Conservation (phyloP, 2,113 vertebrate genomes). For the Himantopus leucocephalus region DNA sequence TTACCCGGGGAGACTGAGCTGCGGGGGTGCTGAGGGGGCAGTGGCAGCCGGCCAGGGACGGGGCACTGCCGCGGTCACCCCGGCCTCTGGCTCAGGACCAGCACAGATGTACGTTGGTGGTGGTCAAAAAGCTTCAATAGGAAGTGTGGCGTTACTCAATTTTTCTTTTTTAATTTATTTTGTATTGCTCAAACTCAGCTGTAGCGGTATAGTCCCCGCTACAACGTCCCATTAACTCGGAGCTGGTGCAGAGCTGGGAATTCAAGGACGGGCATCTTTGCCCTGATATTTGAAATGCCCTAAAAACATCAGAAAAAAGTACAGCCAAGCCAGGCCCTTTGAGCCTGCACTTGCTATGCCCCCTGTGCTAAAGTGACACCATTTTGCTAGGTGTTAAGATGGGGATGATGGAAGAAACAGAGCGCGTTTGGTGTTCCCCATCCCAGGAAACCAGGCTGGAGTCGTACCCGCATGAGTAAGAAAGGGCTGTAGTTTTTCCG, state of each 20-base stretch:
- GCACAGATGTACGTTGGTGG: accelerated
- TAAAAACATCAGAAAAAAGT: neutral
- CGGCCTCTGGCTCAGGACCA: neutral
- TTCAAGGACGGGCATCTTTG: neutral
- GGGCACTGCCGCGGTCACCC: neutral
- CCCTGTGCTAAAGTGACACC: neutral
- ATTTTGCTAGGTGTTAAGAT: neutral
- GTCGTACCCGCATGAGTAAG: accelerated
- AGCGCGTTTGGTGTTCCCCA: neutral
- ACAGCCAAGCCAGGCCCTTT: neutral
- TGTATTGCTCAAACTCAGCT: neutral
- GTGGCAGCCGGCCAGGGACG: neutral
- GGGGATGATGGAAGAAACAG: neutral
- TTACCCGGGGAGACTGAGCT: neutral
- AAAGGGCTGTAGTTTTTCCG: neutral
- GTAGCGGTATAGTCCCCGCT: accelerated
- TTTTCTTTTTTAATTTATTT: too few relatives aligned
- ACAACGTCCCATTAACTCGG: neutral
- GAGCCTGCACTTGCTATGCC: neutral
- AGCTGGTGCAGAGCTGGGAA: neutral
- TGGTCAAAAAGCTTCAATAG: neutral
- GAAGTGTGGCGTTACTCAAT: neutral
- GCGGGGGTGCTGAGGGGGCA: neutral
- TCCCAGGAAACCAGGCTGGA: neutral
- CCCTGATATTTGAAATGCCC: neutral